Conservation (phyloP, 1,140 invertebrate species). For the Prorops nasuta region DNA sequence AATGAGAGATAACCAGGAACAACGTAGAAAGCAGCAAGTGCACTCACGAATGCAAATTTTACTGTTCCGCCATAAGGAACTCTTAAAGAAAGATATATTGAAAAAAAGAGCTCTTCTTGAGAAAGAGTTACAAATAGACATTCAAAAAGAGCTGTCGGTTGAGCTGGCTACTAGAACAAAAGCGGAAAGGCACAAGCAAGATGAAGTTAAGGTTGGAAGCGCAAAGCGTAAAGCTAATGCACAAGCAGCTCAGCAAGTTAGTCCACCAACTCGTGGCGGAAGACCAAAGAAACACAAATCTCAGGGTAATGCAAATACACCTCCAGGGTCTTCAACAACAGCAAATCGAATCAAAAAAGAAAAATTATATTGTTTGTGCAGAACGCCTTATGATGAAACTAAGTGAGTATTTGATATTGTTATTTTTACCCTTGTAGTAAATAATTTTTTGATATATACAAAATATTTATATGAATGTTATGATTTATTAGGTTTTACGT, state of each 20-base stretch:
- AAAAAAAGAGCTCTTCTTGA: constrained; percentile 87
- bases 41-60: constrained; percentile 65
- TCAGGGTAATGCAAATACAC: constrained; percentile 33
- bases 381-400: constrained; percentile 91
- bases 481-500: constrained; percentile 82
- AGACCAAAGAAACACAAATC: constrained; percentile 46
- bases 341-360: constrained; percentile 65
- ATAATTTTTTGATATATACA: background rate
- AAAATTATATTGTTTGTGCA: constrained; percentile 90
- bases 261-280: constrained; percentile 43
- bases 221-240: constrained; percentile 60
- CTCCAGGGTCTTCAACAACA: constrained; percentile 35
- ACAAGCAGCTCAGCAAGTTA: constrained; percentile 54
- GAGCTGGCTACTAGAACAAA: constrained; percentile 68
- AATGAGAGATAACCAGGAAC: constrained; percentile 53
- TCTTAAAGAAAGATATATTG: constrained; percentile 90
- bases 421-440: no score
- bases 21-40: constrained; percentile 56
- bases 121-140: constrained; percentile 87
- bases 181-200: constrained; percentile 68
- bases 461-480: constrained; percentile 1
- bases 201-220: constrained; percentile 65
- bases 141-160: constrained; percentile 76
- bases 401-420: constrained; percentile 63
- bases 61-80: constrained; percentile 83